phyloP scores from a whole-genome alignment of 2,888 invertebrate species.

The Megalurothrips usitatus region DNA sequence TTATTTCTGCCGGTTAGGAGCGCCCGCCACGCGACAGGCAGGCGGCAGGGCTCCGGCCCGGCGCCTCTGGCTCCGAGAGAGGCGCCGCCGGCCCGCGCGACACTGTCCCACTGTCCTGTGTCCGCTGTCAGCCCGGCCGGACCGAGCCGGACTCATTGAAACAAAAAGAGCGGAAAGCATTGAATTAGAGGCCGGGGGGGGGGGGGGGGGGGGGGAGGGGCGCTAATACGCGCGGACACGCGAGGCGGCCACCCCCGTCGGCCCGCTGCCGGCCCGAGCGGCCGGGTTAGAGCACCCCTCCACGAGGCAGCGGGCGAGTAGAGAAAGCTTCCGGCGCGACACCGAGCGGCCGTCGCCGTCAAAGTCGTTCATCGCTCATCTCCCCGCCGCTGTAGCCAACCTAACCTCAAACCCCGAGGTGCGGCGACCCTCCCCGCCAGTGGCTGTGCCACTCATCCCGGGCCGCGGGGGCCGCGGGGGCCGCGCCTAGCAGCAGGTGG shows the following conservation, averaged over 20 bases:
- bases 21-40: neutral
- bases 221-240: slow-evolving; percentile 10
- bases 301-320: too few species aligned
- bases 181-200: neutral
- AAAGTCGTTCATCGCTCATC: too few species aligned
- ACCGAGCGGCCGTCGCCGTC: too few species aligned
- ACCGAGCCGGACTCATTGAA: slow-evolving; percentile 3
- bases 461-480: neutral
- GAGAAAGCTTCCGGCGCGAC: too few species aligned
- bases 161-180: slow-evolving; percentile 15
- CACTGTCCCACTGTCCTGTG: too few species aligned
- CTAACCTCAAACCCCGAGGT: too few species aligned
- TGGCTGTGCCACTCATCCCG: neutral
- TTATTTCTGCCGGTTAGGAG: neutral
- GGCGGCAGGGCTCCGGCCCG: neutral
- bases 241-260: neutral
- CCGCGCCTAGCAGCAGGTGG: neutral
- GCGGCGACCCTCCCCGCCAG: neutral
- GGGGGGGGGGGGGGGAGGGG: neutral
- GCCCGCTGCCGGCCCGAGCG: neutral
- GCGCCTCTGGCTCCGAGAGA: neutral
- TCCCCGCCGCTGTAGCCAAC: too few species aligned
- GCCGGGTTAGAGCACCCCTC: neutral
- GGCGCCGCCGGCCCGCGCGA: neutral
- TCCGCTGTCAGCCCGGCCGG: too few species aligned